Base-by-base conservation (phyloP, 2,797 vertebrate species). In the Onychomys arenicola region DNA sequence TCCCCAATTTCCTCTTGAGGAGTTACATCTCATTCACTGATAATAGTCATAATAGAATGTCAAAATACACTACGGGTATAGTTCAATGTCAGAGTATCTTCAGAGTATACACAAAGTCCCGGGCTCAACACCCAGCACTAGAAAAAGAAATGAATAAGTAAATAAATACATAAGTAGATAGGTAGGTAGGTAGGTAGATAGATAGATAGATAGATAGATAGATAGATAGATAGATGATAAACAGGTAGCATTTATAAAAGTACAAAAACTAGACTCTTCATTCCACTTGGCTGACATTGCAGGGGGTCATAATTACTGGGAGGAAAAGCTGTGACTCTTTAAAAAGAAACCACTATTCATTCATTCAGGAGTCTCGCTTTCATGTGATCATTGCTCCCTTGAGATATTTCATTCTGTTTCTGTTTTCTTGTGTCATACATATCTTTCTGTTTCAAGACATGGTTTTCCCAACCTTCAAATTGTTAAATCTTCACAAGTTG, bases 401-500 rank as follows among this genome's bases (percentile, higher is more conserved):
- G 34, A 88, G n/a, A 87, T 90, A 73, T 83, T 85, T 63, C 29
- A n/a, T 84, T 87, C 59, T 78, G 12, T 88, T 90, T 43, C 49
- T 69, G 2, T 17, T 90, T 90, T 43, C 11, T 71, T 65, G 27
- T 9, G 13, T 32, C 7, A 75, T 2, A 3, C 11, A 6, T 52
- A 67, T 90, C 61, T 93, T 78, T 57, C 40, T 80, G 87, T 90
- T 78, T 90, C 57, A 91, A 57, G 5, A 91, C 37, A 3, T 12
- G 1, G 8, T 80, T 67, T 55, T 67, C 34, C 37, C 27, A 86
- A 25, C 14, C 75, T 83, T 87, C 29, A 52, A 81, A 80, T 32
- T 81, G 40, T 91, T 85, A n/a, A 59, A 85, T 63, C 40, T 94
- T 75, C 25, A 69, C 10, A 81, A 2, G 25, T 43, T 90, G 37